Conservation (phyloP, 1,140 invertebrate species). For the Zeugodacus cucurbitae region DNA sequence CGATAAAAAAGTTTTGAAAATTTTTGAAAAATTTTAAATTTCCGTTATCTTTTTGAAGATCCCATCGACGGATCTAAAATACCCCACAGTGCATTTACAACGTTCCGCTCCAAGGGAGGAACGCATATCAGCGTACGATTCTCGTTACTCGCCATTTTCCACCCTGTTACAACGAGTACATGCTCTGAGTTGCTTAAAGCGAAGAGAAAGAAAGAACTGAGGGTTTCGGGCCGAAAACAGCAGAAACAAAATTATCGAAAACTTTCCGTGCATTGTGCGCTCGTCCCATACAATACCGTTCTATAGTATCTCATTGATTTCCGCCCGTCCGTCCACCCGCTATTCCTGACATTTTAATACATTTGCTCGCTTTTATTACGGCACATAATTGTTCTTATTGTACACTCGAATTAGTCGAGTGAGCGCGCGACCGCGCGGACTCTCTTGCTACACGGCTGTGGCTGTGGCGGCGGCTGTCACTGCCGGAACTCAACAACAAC, state of each 20-base stretch:
- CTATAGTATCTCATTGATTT: neutral
- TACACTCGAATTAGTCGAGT: constrained; percentile 33
- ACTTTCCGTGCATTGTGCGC: constrained; percentile 4
- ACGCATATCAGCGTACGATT: neutral
- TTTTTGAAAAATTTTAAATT: too few species aligned
- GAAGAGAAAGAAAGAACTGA: neutral
- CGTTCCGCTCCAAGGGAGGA: neutral
- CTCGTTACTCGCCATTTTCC: neutral
- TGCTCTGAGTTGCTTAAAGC: neutral
- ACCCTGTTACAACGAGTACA: neutral
- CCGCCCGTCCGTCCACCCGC: neutral
- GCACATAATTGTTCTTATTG: constrained; percentile 42
- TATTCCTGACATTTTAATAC: neutral
- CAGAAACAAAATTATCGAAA: neutral
- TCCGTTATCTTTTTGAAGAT: too few species aligned
- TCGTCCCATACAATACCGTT: neutral
- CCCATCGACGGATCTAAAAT: too few species aligned
- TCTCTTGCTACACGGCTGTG: neutral
- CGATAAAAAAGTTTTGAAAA: too few species aligned
- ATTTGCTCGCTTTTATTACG: neutral
- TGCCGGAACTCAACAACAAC: neutral
- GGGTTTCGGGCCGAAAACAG: neutral
- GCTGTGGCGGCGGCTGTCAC: neutral
- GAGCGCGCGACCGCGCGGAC: constrained; percentile 52
- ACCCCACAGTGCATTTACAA: neutral